These are phyloP conservation scores for Megaustenia siamemsis DNA, from an alignment of 2,888 invertebrate genomes.

Conservation along the genomic window DNA sequence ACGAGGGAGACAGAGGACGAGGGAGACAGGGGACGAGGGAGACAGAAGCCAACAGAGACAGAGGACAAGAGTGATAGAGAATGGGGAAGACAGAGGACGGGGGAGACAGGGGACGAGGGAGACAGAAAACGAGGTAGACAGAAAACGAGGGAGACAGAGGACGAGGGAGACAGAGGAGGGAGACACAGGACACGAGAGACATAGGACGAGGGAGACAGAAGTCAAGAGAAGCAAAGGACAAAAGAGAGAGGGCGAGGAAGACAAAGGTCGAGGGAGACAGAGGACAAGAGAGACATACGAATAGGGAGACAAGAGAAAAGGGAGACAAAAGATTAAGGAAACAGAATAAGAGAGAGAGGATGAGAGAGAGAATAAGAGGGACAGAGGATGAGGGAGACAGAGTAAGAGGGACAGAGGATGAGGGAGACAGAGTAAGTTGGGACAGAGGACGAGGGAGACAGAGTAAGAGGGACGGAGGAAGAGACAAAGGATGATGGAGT, in stretches of 20 bases:
- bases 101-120: background rate
- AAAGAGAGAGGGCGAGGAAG: background rate
- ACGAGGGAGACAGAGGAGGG: background rate
- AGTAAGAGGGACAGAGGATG: no score
- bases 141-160: background rate
- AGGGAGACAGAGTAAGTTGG: no score
- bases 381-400: no score
- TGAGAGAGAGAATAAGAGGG: no score
- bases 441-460: no score
- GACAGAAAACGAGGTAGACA: background rate
- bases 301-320: background rate
- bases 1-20: no score
- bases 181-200: background rate
- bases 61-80: no score
- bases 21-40: no score
- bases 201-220: background rate
- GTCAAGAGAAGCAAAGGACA: background rate
- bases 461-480: conserved; percentile 30
- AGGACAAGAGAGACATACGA: background rate
- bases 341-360: no score
- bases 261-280: background rate
- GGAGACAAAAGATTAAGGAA: conserved; percentile 28
- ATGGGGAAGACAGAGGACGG: background rate
- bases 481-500: background rate
- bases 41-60: no score